These are phyloP conservation scores for Notarius quadriscutis DNA, from an alignment of 2,113 vertebrate genomes.

Conservation along the genomic window DNA sequence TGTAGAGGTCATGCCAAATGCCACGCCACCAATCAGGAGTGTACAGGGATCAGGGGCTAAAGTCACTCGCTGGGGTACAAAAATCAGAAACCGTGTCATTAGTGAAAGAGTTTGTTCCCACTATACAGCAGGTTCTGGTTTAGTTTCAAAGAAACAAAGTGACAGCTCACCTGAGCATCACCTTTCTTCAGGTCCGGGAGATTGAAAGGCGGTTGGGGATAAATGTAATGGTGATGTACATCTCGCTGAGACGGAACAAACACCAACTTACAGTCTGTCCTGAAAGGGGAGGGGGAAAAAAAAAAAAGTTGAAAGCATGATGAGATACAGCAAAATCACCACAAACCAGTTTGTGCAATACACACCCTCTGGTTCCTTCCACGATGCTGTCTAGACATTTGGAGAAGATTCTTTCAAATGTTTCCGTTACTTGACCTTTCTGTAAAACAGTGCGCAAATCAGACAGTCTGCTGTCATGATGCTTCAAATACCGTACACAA, in stretches of 20 bases:
- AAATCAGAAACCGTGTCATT: neutral
- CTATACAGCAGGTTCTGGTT: neutral
- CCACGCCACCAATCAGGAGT: conserved; percentile 78
- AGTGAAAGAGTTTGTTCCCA: too few species aligned
- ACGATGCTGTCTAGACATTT: conserved; percentile 81
- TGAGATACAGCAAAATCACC: neutral
- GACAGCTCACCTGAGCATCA: conserved; percentile 73
- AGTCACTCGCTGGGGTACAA: conserved; percentile 74
- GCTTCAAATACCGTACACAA: neutral
- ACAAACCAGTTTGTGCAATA: neutral
- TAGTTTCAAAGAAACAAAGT: neutral
- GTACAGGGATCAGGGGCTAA: conserved; percentile 90
- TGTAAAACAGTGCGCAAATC: conserved; percentile 54
- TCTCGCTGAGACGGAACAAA: conserved; percentile 86
- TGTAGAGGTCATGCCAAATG: conserved; percentile 85
- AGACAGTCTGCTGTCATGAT: neutral
- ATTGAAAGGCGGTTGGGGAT: conserved; percentile 86
- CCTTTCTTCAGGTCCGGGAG: conserved; percentile 72
- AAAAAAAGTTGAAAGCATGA: neutral
- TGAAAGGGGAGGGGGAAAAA: conserved; percentile 35
- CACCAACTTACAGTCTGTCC: conserved; percentile 76
- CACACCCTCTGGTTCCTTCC: conserved; percentile 85
- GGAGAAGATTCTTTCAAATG: conserved; percentile 79
- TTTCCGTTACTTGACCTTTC: conserved; percentile 81
- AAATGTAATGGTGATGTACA: conserved; percentile 81